phyloP scores from a whole-genome alignment of 2,113 vertebrate genomes.

The Anser brachyrhynchus region DNA sequence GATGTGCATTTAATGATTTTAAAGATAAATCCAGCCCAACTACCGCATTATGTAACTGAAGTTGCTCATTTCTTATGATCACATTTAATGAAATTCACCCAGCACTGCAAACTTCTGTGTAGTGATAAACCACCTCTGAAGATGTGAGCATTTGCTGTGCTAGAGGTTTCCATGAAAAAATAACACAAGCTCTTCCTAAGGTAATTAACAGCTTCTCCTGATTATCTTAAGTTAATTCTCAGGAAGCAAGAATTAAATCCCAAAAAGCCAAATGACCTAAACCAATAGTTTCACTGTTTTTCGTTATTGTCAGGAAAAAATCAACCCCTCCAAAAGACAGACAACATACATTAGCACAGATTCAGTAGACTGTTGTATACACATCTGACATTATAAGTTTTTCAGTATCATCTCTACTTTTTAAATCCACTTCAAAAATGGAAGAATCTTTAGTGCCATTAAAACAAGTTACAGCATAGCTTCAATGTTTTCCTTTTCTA shows the following conservation, averaged over 20 bases:
- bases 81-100: neutral
- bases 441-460: conserved; percentile 22
- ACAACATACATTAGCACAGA: neutral
- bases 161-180: neutral
- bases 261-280: neutral
- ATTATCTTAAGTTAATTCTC: conserved; percentile 20
- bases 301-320: neutral
- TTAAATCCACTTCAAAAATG: conserved; percentile 1
- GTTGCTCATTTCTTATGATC: neutral
- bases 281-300: neutral
- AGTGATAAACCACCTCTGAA: conserved; percentile 14
- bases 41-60: neutral
- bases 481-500: neutral
- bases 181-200: neutral
- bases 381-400: neutral
- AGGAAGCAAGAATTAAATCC: neutral
- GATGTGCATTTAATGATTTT: neutral
- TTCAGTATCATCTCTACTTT: conserved; percentile 20
- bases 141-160: conserved; percentile 5
- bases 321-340: neutral
- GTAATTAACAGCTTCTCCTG: conserved; percentile 33
- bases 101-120: neutral
- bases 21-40: neutral
- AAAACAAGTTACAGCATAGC: neutral
- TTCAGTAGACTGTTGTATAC: accelerated